Percentiles rank a stretch among this genome's conserved stretches.
phyloP scores from a whole-genome alignment of 2,888 invertebrate genomes.

The Meghimatium bilineatum region DNA sequence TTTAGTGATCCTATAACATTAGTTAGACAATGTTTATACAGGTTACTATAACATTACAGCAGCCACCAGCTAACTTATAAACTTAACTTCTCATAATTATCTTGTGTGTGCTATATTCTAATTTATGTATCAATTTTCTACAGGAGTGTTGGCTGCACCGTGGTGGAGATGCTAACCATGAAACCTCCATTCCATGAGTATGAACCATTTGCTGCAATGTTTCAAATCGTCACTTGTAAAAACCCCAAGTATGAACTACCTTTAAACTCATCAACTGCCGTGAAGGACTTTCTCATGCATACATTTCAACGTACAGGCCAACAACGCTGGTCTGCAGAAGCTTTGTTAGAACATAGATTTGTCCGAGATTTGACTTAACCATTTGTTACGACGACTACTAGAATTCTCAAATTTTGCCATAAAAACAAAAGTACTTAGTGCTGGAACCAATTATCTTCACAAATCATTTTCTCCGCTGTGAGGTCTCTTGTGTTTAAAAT shows the following conservation, averaged over 20 bases:
- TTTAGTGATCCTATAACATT: too few relatives aligned
- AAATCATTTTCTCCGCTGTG: not conserved
- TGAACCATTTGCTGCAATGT: slow-evolving; percentile 77
- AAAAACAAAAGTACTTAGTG: not conserved
- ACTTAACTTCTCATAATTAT: too few relatives aligned
- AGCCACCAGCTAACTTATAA: too few relatives aligned
- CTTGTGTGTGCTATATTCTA: too few relatives aligned
- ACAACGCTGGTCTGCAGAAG: slow-evolving; percentile 72
- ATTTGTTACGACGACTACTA: not conserved
- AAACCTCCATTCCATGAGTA: slow-evolving; percentile 76
- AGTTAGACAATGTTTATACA: too few relatives aligned
- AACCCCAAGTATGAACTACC: slow-evolving; percentile 74
- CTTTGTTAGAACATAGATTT: slow-evolving; percentile 64
- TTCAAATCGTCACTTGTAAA: slow-evolving; percentile 75
- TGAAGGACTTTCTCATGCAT: slow-evolving; percentile 68
- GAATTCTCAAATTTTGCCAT: slow-evolving; percentile 21
- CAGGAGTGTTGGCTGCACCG: slow-evolving; percentile 78
- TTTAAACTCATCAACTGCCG: slow-evolving; percentile 58
- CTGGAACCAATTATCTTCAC: not conserved
- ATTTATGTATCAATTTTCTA: not conserved
- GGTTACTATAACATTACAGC: too few relatives aligned
- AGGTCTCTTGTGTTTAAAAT: not conserved
- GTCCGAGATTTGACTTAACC: slow-evolving; percentile 52
- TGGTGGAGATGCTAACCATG: slow-evolving; percentile 77
- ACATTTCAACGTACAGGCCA: slow-evolving; percentile 68